Conservation (phyloP, 2,888 invertebrate genomes). For the Hanleya hanleyi region DNA sequence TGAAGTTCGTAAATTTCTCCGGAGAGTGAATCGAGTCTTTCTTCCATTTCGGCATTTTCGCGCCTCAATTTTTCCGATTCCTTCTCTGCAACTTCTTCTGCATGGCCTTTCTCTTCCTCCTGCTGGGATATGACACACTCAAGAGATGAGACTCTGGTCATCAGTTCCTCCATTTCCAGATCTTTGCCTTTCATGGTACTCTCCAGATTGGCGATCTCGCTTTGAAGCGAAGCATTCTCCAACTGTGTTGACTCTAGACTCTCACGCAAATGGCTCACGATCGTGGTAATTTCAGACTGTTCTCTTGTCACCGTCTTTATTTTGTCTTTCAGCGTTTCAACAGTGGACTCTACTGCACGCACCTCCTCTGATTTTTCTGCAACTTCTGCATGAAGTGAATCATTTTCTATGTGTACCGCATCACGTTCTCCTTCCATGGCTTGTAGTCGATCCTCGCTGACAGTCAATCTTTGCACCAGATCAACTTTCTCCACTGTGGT, state of each 20-base stretch:
- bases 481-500: background rate
- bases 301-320: background rate
- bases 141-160: slow-evolving; percentile 5
- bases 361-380: slow-evolving; percentile 23
- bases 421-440: slow-evolving; percentile 20
- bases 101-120: slow-evolving; percentile 5
- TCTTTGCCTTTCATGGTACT: slow-evolving; percentile 32
- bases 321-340: slow-evolving; percentile 26
- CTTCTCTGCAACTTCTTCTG: slow-evolving; percentile 2
- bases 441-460: slow-evolving; percentile 10
- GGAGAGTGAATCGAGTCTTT: slow-evolving; percentile 30
- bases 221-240: slow-evolving; percentile 46
- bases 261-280: background rate
- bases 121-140: background rate
- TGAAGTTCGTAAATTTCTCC: slow-evolving; percentile 33
- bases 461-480: background rate
- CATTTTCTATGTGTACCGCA: slow-evolving; percentile 5
- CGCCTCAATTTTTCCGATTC: slow-evolving; percentile 15
- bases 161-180: slow-evolving; percentile 33
- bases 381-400: background rate
- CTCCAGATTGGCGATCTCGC: slow-evolving; percentile 39
- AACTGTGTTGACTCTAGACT: slow-evolving; percentile 25
- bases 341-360: slow-evolving; percentile 9
- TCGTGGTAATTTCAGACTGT: slow-evolving; percentile 12
- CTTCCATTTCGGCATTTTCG: slow-evolving; percentile 21